Evolutionary conservation across 2,113 vertebrate species (phyloP).

Genomic region (Hypomesus transpacificus): DNA sequence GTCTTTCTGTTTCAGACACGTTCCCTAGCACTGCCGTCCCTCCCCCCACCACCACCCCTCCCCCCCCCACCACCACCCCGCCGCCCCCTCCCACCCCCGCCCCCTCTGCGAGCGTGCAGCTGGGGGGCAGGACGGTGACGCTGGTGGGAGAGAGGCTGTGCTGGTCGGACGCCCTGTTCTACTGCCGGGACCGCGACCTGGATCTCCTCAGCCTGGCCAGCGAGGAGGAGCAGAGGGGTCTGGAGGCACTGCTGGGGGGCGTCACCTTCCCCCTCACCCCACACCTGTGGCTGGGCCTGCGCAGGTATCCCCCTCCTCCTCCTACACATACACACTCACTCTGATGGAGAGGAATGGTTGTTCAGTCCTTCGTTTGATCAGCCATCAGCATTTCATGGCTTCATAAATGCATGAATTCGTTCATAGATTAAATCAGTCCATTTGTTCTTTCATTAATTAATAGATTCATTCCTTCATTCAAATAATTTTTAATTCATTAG

Average conservation of each 20-base stretch:
- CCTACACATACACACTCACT: too few species aligned
- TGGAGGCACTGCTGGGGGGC: not conserved
- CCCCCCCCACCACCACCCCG: not conserved
- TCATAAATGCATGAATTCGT: too few species aligned
- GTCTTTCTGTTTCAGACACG: not conserved
- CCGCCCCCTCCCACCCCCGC: not conserved
- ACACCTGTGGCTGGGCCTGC: constrained; percentile 36
- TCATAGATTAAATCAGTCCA: too few species aligned
- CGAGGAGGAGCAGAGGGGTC: constrained; percentile 20
- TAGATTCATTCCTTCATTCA: not conserved
- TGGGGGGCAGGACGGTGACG: constrained; percentile 2
- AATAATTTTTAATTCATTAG: not conserved
- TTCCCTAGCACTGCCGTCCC: not conserved
- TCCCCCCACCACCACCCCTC: not conserved
- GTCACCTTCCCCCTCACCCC: not conserved
- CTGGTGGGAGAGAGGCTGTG: constrained; percentile 23
- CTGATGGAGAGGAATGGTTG: too few species aligned
- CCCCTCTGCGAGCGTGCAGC: not conserved
- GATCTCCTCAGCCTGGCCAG: constrained; percentile 27
- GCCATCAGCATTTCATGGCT: too few species aligned
- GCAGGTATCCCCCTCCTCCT: constrained; percentile 14
- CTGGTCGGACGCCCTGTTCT: constrained; percentile 33
- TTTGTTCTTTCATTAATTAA: not conserved
- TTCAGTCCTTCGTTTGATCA: too few species aligned
- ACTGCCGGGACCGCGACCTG: constrained; percentile 28